phyloP scores from a whole-genome alignment of 2,888 invertebrate species.

The Apodemia duryi region DNA sequence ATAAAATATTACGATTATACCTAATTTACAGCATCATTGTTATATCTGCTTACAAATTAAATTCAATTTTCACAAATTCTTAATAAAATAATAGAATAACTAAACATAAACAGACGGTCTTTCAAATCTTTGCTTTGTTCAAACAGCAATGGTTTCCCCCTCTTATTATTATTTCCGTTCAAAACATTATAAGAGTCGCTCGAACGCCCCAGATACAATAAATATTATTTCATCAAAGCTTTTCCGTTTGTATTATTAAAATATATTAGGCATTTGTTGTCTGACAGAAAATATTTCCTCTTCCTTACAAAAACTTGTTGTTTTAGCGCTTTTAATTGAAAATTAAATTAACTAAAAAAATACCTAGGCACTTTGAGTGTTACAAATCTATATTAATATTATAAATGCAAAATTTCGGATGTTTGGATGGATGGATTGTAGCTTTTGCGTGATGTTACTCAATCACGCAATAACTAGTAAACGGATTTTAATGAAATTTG shows the following conservation, averaged over 20 bases:
- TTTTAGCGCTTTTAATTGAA: conserved; percentile 5
- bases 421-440: too few relatives aligned
- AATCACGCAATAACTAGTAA: too few relatives aligned
- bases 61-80: conserved; percentile 3
- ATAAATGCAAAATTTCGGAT: too few relatives aligned
- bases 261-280: conserved; percentile 12
- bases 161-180: conserved; percentile 54
- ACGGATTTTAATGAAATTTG: too few relatives aligned
- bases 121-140: conserved; percentile 55
- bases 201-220: conserved; percentile 37
- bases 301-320: conserved; percentile 2
- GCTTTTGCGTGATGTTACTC: too few relatives aligned
- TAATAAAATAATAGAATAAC: conserved; percentile 3
- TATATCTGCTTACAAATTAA: not conserved
- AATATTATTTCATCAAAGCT: conserved; percentile 41
- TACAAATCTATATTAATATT: not conserved
- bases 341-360: not conserved
- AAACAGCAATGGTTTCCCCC: conserved; percentile 41
- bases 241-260: conserved; percentile 36
- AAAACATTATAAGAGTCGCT: conserved; percentile 44
- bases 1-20: not conserved
- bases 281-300: conserved; percentile 3
- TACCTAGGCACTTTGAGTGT: not conserved
- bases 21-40: not conserved
- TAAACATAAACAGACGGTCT: conserved; percentile 35